Base-by-base conservation (phyloP, 2,113 vertebrate species). In the Choloepus hoffmanni region DNA sequence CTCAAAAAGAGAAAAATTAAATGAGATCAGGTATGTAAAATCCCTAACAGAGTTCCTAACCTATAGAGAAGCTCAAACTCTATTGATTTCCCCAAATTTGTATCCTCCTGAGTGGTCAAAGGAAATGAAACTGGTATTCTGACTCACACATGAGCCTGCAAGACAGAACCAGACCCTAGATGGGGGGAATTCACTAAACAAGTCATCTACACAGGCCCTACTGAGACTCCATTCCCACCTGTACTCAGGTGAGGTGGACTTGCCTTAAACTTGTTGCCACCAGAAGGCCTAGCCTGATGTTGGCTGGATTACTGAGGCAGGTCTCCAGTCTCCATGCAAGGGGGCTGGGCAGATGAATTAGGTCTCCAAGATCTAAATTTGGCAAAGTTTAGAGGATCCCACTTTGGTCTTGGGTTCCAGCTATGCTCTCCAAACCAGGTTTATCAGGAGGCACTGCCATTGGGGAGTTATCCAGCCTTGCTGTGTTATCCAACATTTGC, bases 31-130 rank as follows among this genome's bases (percentile, higher is more conserved):
- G 24, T 63, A 92, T 3, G 48, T 63, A 73, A 87, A 72, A 33
- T 83, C 62, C 68, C 81, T 62, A 77, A 48, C 53, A 72, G 67
- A 88, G 55, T 28, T 78, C 50, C 43, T 60, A 15, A 85, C 72
- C 74, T 91, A 73, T 0, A 84, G 67, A 92, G 67, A 94, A 43
- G 78, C 33, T 87, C 63, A 85, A 85, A 90, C 90, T 33, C 67
- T 14, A 95, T 0, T 43, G 67, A 70, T 53, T 74, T 90, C 82
- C 36, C 40, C 73, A 50, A 90, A 67, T 90, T 5, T 43, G 30
- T n/a, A 33, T 60, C 78, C 33, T 85, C 48, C n/a, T 76, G 28
- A 73, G 26, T 65, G 36, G 16, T 93, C 40, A 16, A 50, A 81
- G 63, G n/a, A 94, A 92, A 73, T 11, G 72, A 81, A 48, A 60